These are phyloP conservation scores for Atethmia centrago DNA, from an alignment of 2,888 invertebrate species.

Conservation along the genomic window DNA sequence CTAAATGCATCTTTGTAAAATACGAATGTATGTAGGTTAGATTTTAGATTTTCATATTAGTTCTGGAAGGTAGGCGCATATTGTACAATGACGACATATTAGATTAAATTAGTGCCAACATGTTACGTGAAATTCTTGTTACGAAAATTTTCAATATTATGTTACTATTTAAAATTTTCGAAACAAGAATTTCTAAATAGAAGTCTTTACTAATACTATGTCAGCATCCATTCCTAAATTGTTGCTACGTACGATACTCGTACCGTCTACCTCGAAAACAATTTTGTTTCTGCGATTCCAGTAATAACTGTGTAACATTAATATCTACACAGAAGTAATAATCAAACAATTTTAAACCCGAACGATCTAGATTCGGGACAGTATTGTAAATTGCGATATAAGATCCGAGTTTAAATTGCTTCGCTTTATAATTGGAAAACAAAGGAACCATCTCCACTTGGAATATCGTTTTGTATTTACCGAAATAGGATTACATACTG, in stretches of 20 bases:
- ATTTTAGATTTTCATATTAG: neutral
- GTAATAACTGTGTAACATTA: slow-evolving; percentile 20
- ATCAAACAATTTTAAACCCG: slow-evolving; percentile 61
- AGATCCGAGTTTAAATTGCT: slow-evolving; percentile 66
- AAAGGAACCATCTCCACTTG: slow-evolving; percentile 47
- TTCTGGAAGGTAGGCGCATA: neutral
- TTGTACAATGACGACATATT: neutral
- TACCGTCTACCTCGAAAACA: slow-evolving; percentile 15
- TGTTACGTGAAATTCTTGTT: no score
- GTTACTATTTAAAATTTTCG: no score
- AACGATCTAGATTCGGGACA: slow-evolving; percentile 56
- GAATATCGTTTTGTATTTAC: slow-evolving; percentile 22
- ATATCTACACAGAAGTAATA: slow-evolving; percentile 44
- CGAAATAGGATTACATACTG: slow-evolving; percentile 1
- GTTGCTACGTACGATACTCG: slow-evolving; percentile 8
- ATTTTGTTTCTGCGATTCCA: slow-evolving; percentile 5
- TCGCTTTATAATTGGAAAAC: slow-evolving; percentile 70
- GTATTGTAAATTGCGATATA: slow-evolving; percentile 62
- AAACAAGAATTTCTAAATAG: neutral
- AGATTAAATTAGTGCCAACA: neutral
- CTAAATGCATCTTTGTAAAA: neutral
- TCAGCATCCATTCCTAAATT: slow-evolving; percentile 8
- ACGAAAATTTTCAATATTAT: no score
- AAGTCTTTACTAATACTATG: neutral
- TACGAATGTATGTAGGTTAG: no score